Base-by-base conservation (phyloP, 2,888 invertebrate species). In the Mesorhabditis spiculigera region DNA sequence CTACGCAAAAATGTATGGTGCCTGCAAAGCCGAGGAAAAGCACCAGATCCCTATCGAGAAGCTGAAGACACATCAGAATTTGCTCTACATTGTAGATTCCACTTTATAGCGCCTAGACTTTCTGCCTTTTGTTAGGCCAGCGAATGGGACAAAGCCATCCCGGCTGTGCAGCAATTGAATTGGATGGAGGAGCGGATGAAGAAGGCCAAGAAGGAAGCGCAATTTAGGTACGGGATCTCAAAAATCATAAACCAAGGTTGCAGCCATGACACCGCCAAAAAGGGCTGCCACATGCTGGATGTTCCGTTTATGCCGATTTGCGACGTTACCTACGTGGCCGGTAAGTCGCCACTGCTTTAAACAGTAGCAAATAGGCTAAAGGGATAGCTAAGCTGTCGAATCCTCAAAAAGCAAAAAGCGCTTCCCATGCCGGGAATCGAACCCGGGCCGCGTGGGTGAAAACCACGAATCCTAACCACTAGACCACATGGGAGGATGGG, bases 401-500 rank as follows among this genome's bases (percentile, higher is more conserved):
- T 50, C 3, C 58, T 13, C 8, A 50, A n/a, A 50, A 50, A 50
- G 58, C 58, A 50, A 50, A 50, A 50, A 50, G 8, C n/a, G 66
- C 75, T 82, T 82, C 82, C 82, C 82, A 81, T 82, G 82, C 82
- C 82, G 82, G 82, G 82, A 82, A 83, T 82, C 82, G 82, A 83
- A 83, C 82, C 82, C 82, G 82, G 82, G 82, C 82, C 82, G 82
- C 79, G 80, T 79, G 81, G 81, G 82, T 81, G 82, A 81, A 81
- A 81, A 81, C 76, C 82, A 50, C 58, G 58, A 50, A 50, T 50
- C 58, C 58, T 50, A 50, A 50, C 58, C 58, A 50, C 58, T 50
- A 50, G 58, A 50, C 58, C 58, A 50, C 58, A 50, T 50, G 58
- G 58, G 58, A 50, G 8, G 58, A n/a, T 28, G 28, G 10, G 58